A percentile compares a stretch with the other conserved stretches of the same genome.
phyloP scores from a whole-genome alignment of 1,140 invertebrate species.

The Riptortus pedestris region DNA sequence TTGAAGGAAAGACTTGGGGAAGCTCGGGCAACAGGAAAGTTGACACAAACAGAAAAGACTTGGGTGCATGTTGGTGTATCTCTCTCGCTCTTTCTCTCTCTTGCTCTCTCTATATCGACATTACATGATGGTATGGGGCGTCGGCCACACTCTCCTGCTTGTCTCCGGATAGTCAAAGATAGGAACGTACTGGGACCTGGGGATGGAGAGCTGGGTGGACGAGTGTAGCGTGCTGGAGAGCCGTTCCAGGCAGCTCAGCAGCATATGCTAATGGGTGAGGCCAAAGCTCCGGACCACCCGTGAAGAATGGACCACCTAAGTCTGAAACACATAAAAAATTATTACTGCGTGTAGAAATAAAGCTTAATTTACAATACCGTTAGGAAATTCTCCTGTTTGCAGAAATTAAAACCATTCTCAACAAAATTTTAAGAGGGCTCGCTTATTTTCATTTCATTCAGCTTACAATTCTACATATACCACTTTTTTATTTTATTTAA shows the following conservation, averaged over 20 bases:
- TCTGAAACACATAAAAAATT: slow-evolving; percentile 49
- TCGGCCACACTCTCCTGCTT: slow-evolving; percentile 37
- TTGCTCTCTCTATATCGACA: slow-evolving; percentile 15
- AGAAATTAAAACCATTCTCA: too few species aligned
- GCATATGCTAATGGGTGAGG: slow-evolving; percentile 79
- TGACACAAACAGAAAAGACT: slow-evolving; percentile 1
- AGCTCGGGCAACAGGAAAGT: background rate
- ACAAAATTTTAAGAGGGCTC: too few species aligned
- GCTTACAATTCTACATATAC: too few species aligned
- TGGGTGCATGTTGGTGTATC: slow-evolving; percentile 7
- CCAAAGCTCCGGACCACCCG: slow-evolving; percentile 83
- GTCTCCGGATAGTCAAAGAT: slow-evolving; percentile 92
- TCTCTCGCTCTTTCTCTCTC: slow-evolving; percentile 4
- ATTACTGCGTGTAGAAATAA: background rate
- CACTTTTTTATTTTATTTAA: too few species aligned
- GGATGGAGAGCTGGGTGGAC: slow-evolving; percentile 92
- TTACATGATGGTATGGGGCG: slow-evolving; percentile 34
- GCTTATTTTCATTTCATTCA: too few species aligned
- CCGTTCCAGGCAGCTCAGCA: slow-evolving; percentile 68
- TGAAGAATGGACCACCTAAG: slow-evolving; percentile 88
- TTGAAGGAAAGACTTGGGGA: background rate
- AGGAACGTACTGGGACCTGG: slow-evolving; percentile 90
- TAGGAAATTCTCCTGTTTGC: too few species aligned
- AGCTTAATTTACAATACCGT: too few species aligned
- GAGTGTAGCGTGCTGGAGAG: slow-evolving; percentile 75